A percentile compares a stretch with the other conserved stretches of the same genome.
These are phyloP conservation scores for Parazoanthus darwini DNA, from an alignment of 92 coral and sea anemone genomes.

Conservation along the genomic window DNA sequence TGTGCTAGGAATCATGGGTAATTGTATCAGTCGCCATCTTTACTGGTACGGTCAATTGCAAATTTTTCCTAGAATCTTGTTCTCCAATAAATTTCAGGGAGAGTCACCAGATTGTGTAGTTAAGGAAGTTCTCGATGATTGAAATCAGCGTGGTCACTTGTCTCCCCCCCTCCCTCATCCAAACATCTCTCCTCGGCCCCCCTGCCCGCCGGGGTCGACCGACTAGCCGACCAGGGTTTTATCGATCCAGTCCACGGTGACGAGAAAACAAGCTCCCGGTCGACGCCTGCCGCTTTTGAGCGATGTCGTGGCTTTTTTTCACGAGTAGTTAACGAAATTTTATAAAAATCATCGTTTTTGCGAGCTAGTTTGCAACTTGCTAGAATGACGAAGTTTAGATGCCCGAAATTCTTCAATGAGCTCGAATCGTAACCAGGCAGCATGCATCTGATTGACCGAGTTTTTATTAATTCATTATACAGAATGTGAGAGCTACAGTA, in stretches of 20 bases:
- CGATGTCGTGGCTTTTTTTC: neutral
- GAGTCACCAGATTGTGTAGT: too few relatives aligned
- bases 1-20: too few relatives aligned
- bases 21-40: too few relatives aligned
- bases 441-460: neutral
- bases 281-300: conserved; percentile 30
- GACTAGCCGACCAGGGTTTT: too few relatives aligned
- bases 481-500: conserved; percentile 13
- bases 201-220: too few relatives aligned
- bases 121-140: too few relatives aligned
- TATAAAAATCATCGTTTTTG: neutral
- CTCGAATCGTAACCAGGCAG: conserved; percentile 27
- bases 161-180: too few relatives aligned
- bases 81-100: too few relatives aligned
- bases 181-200: too few relatives aligned
- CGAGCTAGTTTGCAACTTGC: neutral
- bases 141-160: too few relatives aligned
- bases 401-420: conserved; percentile 15
- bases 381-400: neutral
- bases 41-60: too few relatives aligned
- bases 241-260: neutral
- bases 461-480: conserved; percentile 2
- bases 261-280: conserved; percentile 9
- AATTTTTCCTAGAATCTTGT: too few relatives aligned
- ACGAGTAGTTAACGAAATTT: neutral